Percentiles rank a stretch among this genome's conserved stretches.
phyloP scores from a whole-genome alignment of 2,113 vertebrate species.

The Coracopsis vasa region DNA sequence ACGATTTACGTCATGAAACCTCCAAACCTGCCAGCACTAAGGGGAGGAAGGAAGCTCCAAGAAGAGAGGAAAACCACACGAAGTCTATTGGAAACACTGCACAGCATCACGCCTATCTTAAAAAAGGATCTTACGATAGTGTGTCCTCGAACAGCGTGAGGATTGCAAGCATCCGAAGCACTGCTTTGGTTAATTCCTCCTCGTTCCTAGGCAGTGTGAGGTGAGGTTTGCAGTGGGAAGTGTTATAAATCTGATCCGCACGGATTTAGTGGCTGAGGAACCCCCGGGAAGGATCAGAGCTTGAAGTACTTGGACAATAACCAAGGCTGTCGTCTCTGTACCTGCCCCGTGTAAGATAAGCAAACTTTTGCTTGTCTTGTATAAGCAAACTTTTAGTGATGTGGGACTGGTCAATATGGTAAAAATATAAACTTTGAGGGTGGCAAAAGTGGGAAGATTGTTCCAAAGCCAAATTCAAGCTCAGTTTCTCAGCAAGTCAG shows the following conservation, averaged over 20 bases:
- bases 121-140: neutral
- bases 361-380: neutral
- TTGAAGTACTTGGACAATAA: neutral
- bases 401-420: neutral
- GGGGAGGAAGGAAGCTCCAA: slow-evolving; percentile 48
- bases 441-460: neutral
- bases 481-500: neutral
- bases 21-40: neutral
- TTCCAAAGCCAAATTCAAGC: neutral
- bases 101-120: neutral
- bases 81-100: neutral
- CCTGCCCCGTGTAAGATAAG: neutral
- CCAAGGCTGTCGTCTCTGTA: neutral
- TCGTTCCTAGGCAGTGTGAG: neutral
- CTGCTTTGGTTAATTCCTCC: neutral
- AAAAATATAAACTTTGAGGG: neutral
- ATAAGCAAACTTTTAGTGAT: neutral
- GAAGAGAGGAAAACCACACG: slow-evolving; percentile 40
- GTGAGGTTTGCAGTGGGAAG: rapidly evolving
- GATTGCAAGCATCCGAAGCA: neutral
- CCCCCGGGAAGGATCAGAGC: neutral
- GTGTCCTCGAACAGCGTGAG: neutral
- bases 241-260: rapidly evolving
- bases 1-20: neutral
- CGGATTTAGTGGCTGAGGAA: rapidly evolving